phyloP scores from a whole-genome alignment of 2,888 invertebrate species.

The Gerris lacustris region DNA sequence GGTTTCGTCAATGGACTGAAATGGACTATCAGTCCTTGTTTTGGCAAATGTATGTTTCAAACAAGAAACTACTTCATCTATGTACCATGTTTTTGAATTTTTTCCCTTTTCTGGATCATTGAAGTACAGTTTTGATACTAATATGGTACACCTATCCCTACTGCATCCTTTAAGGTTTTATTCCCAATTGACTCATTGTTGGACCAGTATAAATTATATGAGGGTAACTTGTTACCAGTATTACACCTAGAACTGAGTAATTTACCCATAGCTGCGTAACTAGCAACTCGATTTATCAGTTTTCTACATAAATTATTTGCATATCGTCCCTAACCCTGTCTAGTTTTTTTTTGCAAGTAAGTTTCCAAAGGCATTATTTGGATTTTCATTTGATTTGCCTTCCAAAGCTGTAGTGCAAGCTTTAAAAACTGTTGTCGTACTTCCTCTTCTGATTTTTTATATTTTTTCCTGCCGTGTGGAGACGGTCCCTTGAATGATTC shows the following conservation, averaged over 20 bases:
- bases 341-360: too few species aligned
- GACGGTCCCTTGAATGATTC: too few species aligned
- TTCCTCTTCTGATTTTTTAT: too few species aligned
- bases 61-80: slow-evolving; percentile 26
- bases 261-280: too few species aligned
- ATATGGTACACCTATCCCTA: slow-evolving; percentile 24
- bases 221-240: slow-evolving; percentile 21
- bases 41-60: slow-evolving; percentile 26
- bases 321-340: too few species aligned
- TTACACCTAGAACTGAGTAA: slow-evolving; percentile 17
- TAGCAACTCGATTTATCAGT: too few species aligned
- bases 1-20: slow-evolving; percentile 26
- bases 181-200: slow-evolving; percentile 24
- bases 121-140: slow-evolving; percentile 28
- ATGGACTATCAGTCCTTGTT: slow-evolving; percentile 20
- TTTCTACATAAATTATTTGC: too few species aligned
- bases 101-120: slow-evolving; percentile 23
- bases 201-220: slow-evolving; percentile 23
- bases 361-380: too few species aligned
- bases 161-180: slow-evolving; percentile 25
- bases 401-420: too few species aligned
- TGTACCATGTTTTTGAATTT: slow-evolving; percentile 26
- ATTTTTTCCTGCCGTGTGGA: too few species aligned
- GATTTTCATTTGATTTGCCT: too few species aligned
- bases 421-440: too few species aligned